phyloP scores from a whole-genome alignment of 2,113 vertebrate genomes.

The Spea multiplicata region DNA sequence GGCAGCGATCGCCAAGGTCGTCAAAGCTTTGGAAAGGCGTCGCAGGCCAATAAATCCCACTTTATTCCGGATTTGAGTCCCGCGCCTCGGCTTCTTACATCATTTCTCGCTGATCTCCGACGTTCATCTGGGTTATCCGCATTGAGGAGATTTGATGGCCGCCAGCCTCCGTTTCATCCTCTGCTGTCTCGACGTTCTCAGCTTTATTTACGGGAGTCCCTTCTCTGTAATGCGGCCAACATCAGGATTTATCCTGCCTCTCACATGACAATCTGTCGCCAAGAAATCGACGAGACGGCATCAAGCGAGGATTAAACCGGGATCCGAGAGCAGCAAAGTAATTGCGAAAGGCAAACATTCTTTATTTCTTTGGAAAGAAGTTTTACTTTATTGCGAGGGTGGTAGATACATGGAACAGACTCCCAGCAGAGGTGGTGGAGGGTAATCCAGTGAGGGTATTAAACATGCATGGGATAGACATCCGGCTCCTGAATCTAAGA shows the following conservation, averaged over 20 bases:
- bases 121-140: neutral
- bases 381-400: no score
- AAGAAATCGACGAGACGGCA: conserved; percentile 28
- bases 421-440: no score
- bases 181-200: conserved; percentile 4
- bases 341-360: conserved; percentile 42
- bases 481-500: no score
- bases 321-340: conserved; percentile 26
- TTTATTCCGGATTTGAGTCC: conserved; percentile 6
- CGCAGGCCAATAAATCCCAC: conserved; percentile 1
- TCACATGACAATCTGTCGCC: conserved; percentile 38
- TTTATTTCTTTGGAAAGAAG: neutral
- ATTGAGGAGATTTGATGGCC: conserved; percentile 3
- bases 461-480: no score
- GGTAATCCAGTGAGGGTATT: no score
- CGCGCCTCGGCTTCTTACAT: conserved; percentile 1
- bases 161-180: neutral
- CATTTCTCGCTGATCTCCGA: conserved; percentile 11
- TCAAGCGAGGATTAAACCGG: conserved; percentile 29
- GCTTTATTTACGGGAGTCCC: conserved; percentile 1
- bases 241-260: conserved; percentile 14
- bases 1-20: conserved; percentile 7
- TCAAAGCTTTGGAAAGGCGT: conserved; percentile 3
- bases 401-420: no score
- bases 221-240: neutral